Evolutionary conservation across 2,113 vertebrate species (phyloP).

Genomic region (Euleptes europaea): DNA sequence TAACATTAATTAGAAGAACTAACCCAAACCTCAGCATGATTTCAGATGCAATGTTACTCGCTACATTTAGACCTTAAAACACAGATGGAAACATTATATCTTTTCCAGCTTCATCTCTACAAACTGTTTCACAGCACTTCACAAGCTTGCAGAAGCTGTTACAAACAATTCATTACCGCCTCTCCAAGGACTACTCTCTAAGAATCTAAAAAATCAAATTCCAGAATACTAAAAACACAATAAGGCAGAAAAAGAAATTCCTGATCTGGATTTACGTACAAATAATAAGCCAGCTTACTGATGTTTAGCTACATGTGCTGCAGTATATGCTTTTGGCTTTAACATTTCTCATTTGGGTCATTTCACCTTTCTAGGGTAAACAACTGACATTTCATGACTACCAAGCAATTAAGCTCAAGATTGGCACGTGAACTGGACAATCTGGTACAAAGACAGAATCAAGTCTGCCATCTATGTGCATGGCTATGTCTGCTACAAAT

Average conservation of each 20-base stretch:
- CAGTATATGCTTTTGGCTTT: background rate
- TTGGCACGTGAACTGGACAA: background rate
- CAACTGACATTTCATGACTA: background rate
- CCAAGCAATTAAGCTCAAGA: background rate
- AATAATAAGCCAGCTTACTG: background rate
- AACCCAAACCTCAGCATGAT: background rate
- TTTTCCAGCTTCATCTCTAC: background rate
- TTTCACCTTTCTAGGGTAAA: background rate
- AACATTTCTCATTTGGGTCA: background rate
- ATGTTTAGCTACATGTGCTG: background rate
- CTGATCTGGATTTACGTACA: background rate
- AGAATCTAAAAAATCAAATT: conserved; percentile 27
- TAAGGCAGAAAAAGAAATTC: background rate
- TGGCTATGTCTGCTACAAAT: background rate
- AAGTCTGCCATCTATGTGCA: background rate
- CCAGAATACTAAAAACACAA: background rate
- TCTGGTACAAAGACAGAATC: background rate
- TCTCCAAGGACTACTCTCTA: background rate
- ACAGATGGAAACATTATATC: background rate
- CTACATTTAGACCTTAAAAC: background rate
- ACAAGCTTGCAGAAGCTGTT: background rate
- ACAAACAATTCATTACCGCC: conserved; percentile 6
- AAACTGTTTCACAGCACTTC: background rate
- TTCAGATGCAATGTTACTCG: background rate
- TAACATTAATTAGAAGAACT: background rate